Evolutionary conservation across 1,140 invertebrate genomes (phyloP).

Genomic region (Thaumetopoea pityocampa): DNA sequence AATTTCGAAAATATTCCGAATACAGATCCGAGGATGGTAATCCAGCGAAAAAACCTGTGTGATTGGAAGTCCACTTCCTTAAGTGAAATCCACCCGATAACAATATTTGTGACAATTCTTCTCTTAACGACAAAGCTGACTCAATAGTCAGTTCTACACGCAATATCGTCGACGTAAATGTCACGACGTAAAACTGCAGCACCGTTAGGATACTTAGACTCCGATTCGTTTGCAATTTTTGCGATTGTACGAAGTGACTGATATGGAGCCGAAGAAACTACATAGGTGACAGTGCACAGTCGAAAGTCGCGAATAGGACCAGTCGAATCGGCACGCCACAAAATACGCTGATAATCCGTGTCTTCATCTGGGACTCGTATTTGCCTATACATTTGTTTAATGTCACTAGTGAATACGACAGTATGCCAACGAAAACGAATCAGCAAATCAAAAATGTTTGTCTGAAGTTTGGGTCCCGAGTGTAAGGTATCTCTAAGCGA

Average conservation of each 20-base stretch:
- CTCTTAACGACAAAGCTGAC: not conserved
- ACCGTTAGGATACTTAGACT: not conserved
- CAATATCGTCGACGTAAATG: slow-evolving; percentile 5
- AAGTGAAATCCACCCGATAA: slow-evolving; percentile 2
- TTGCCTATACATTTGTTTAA: slow-evolving; percentile 49
- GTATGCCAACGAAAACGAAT: slow-evolving; percentile 35
- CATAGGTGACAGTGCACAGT: slow-evolving; percentile 6
- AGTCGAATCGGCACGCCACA: slow-evolving; percentile 26
- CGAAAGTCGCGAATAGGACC: slow-evolving; percentile 6
- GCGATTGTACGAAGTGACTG: not conserved
- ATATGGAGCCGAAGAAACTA: slow-evolving; percentile 4
- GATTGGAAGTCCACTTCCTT: slow-evolving; percentile 9
- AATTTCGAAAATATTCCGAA: too few relatives aligned
- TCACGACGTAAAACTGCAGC: not conserved
- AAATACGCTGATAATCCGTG: slow-evolving; percentile 35
- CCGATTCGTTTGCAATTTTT: not conserved
- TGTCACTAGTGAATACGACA: slow-evolving; percentile 32
- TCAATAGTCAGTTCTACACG: slow-evolving; percentile 1
- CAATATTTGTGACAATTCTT: too few relatives aligned
- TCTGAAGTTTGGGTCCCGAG: slow-evolving; percentile 38
- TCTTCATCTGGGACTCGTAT: slow-evolving; percentile 30
- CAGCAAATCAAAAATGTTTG: slow-evolving; percentile 33
- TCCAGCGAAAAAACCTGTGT: not conserved
- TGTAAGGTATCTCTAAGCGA: slow-evolving; percentile 43
- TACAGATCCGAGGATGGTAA: not conserved